Evolutionary conservation across 92 coral and sea anemone genomes (phyloP), one percentile per base, ranked within the genome.

Genomic region (Scolanthus callimorphus): DNA sequence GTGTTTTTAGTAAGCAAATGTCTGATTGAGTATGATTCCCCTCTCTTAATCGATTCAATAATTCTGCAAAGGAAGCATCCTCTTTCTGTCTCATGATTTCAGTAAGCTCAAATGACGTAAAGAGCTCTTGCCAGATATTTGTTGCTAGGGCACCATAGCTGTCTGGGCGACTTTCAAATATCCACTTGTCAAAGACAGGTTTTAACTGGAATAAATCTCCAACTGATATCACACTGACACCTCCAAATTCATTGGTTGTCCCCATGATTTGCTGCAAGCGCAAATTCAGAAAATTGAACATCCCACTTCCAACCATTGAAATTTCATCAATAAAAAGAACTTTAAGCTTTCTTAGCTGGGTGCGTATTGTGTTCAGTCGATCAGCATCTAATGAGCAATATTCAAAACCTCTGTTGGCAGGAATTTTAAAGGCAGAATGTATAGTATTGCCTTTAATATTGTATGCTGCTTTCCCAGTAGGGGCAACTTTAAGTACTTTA

Each of bases 141-240:
- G 49, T 54, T 47, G 81, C 77, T 11, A 74, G 17, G 15, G 73
- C 56, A 53, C 55, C 11, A 62, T 81, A 73, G 22, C 54, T 22
- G 23, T 38, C 45, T 63, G 65, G 69, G 69, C n/a, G n/a, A n/a
- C n/a, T n/a, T n/a, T n/a, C n/a, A n/a, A n/a, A n/a, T n/a, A n/a
- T n/a, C n/a, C n/a, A 79, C 4, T 27, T 59, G 34, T 79, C 85
- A 71, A 79, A 69, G 29, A 70, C 85, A 23, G 83, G 82, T 29
- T 80, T 60, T 17, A 80, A 39, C 57, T 80, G 86, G 51, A 80
- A 80, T 52, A 3, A 79, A 79, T n/a, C n/a, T n/a, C n/a, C n/a
- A n/a, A n/a, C n/a, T n/a, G n/a, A n/a, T n/a, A n/a, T n/a, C n/a
- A n/a, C 2, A 19, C 17, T 19, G 50, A 80, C 2, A 20, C 70